These are phyloP conservation scores for Dermolepida albohirtum DNA, from an alignment of 2,888 invertebrate species.

Conservation along the genomic window DNA sequence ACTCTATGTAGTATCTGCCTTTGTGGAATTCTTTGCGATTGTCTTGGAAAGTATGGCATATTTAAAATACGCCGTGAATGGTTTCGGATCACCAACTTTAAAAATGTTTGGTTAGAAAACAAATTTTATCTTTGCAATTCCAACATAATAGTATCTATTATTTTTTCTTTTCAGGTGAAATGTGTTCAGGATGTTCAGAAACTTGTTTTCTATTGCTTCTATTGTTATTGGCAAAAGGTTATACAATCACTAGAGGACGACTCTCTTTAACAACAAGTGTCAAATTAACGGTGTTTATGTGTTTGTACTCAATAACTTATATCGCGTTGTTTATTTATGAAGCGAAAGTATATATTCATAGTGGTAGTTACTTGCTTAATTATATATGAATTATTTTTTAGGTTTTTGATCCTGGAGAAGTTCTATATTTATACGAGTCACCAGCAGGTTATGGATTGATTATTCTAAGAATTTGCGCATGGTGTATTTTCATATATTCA, in stretches of 20 bases:
- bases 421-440: slow-evolving; percentile 90
- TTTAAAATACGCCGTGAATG: slow-evolving; percentile 82
- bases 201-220: slow-evolving; percentile 82
- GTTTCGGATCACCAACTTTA: slow-evolving; percentile 70
- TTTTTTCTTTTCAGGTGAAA: slow-evolving; percentile 70
- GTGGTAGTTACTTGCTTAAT: not conserved
- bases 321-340: slow-evolving; percentile 84
- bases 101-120: slow-evolving; percentile 66
- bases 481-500: slow-evolving; percentile 82
- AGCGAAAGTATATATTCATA: slow-evolving; percentile 70
- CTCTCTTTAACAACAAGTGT: slow-evolving; percentile 79
- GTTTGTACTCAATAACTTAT: slow-evolving; percentile 79
- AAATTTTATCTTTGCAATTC: not conserved
- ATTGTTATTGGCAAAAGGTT: slow-evolving; percentile 88
- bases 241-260: slow-evolving; percentile 88
- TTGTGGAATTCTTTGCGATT: slow-evolving; percentile 78
- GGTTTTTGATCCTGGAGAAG: slow-evolving; percentile 92
- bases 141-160: not conserved
- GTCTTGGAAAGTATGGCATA: slow-evolving; percentile 77
- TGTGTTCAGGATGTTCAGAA: slow-evolving; percentile 79
- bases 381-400: slow-evolving; percentile 58
- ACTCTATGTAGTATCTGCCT: slow-evolving; percentile 79
- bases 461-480: slow-evolving; percentile 79
- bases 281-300: slow-evolving; percentile 84
- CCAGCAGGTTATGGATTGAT: slow-evolving; percentile 89